phyloP scores from a whole-genome alignment of 2,113 vertebrate genomes.

The Lonchura striata region DNA sequence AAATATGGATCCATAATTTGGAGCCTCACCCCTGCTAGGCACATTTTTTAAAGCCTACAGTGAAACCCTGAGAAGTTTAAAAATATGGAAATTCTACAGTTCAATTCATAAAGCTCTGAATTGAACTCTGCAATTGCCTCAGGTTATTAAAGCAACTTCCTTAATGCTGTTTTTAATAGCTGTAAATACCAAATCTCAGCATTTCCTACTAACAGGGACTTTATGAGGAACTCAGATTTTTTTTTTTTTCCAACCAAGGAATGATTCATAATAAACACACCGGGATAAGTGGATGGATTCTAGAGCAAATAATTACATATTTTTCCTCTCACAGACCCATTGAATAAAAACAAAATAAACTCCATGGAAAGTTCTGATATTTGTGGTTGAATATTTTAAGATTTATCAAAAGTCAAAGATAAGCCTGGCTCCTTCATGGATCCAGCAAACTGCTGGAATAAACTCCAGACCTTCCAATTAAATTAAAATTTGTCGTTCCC shows the following conservation, averaged over 20 bases:
- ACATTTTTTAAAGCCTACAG: background rate
- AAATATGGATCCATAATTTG: background rate
- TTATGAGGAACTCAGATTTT: conserved; percentile 39
- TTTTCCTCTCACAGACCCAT: background rate
- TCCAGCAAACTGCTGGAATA: background rate
- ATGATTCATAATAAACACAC: conserved; percentile 27
- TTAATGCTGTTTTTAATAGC: conserved; percentile 36
- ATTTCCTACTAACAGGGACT: conserved; percentile 55
- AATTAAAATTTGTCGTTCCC: background rate
- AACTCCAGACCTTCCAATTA: background rate
- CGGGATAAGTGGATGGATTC: background rate
- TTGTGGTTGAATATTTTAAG: conserved; percentile 59
- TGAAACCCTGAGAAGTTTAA: background rate
- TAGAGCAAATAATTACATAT: background rate
- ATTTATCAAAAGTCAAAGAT: conserved; percentile 46
- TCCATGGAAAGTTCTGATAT: background rate
- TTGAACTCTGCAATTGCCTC: background rate
- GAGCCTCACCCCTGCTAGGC: background rate
- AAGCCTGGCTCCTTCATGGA: background rate
- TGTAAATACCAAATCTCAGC: conserved; percentile 49
- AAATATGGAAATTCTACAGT: background rate
- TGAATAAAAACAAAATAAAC: conserved; percentile 39
- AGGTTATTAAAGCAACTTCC: conserved; percentile 50
- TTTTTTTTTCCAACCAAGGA: conserved; percentile 43
- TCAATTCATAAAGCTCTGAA: background rate